Conservation (phyloP, 2,113 vertebrate genomes). For the Corythornis madagascariensis region DNA sequence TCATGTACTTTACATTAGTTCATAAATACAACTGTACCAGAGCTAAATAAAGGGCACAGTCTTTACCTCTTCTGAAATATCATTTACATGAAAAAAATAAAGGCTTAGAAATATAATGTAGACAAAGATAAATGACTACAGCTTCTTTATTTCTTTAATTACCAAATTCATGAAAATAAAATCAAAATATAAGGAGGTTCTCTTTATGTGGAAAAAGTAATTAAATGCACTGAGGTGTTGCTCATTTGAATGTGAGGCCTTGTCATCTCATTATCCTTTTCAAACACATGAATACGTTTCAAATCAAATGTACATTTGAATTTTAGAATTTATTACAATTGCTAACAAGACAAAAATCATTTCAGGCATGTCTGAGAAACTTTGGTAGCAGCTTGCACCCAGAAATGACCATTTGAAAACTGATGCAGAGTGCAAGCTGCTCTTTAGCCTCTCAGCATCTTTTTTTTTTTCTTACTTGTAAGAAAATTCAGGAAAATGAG, state of each 20-base stretch:
- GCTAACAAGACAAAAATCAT: background rate
- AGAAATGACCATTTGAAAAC: background rate
- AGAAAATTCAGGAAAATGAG: slow-evolving; percentile 28
- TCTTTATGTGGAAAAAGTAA: background rate
- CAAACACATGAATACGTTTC: background rate
- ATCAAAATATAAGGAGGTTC: background rate
- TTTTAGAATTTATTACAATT: background rate
- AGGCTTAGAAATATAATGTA: background rate
- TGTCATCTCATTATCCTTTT: background rate
- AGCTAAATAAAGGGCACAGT: background rate
- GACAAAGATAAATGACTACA: background rate
- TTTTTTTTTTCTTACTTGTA: slow-evolving; percentile 22
- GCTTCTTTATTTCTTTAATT: background rate
- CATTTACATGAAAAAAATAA: background rate
- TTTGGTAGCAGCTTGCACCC: background rate
- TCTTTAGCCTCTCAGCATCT: background rate
- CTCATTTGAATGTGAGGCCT: background rate
- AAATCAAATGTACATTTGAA: background rate
- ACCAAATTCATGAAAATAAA: background rate
- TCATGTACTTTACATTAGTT: background rate
- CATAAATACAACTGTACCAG: background rate
- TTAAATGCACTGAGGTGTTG: background rate
- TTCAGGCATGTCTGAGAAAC: background rate
- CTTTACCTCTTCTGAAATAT: background rate
- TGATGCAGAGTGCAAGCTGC: background rate